Evolutionary conservation across 1,140 invertebrate species (phyloP).

Genomic region (Drosophila miranda): DNA sequence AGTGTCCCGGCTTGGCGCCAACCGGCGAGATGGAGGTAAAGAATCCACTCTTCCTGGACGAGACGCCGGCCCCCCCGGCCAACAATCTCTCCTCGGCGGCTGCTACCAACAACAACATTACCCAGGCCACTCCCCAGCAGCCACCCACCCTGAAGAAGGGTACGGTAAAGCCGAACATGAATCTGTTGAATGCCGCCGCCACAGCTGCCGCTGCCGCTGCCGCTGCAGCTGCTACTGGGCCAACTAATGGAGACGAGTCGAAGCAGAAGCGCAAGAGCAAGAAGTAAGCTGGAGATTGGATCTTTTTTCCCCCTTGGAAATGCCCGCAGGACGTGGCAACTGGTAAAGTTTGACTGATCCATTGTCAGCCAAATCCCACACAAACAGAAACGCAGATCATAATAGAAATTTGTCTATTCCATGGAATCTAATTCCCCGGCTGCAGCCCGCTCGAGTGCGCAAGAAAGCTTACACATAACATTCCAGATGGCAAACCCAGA

Average conservation of each 20-base stretch:
- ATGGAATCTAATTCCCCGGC: slow-evolving; percentile 66
- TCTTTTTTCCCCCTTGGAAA: slow-evolving; percentile 16
- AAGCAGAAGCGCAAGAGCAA: slow-evolving; percentile 70
- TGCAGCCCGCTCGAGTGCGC: slow-evolving; percentile 5
- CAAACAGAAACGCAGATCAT: too few species aligned
- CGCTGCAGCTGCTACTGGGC: slow-evolving; percentile 14
- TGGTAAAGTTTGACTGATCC: slow-evolving; percentile 74
- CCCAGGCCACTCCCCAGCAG: slow-evolving; percentile 68
- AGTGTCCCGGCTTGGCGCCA: slow-evolving; percentile 97
- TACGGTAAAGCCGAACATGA: slow-evolving; percentile 69
- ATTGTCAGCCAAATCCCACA: slow-evolving; percentile 79
- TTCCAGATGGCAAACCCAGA: background rate
- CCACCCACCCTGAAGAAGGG: slow-evolving; percentile 71
- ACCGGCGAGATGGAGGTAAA: slow-evolving; percentile 99
- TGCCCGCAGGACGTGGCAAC: slow-evolving; percentile 34
- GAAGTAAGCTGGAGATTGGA: slow-evolving; percentile 55
- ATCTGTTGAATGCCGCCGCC: slow-evolving; percentile 69
- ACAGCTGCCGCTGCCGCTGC: slow-evolving; percentile 49
- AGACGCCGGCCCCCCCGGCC: slow-evolving; percentile 89
- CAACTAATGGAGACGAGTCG: slow-evolving; percentile 26
- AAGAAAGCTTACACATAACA: slow-evolving; percentile 39
- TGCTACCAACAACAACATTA: slow-evolving; percentile 61
- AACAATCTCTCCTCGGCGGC: slow-evolving; percentile 24
- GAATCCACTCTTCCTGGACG: slow-evolving; percentile 97
- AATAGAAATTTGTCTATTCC: slow-evolving; percentile 43